Evolutionary conservation across 2,113 vertebrate species (phyloP).

Genomic region (Dolichotis patagonum): DNA sequence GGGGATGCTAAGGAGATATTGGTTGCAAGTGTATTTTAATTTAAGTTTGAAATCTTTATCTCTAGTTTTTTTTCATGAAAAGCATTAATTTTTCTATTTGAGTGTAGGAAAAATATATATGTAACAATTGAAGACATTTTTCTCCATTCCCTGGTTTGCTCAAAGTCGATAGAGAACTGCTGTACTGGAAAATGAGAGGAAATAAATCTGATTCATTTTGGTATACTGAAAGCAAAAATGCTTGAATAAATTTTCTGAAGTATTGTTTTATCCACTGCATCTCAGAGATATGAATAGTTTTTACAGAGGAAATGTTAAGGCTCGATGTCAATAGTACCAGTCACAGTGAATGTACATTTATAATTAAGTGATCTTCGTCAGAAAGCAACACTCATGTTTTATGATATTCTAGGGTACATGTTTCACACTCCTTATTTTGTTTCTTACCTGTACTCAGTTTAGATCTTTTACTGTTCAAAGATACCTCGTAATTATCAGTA

Average conservation of each 20-base stretch:
- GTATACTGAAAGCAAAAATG: background rate
- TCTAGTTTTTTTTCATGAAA: background rate
- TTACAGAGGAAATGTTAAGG: background rate
- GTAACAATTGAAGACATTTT: background rate
- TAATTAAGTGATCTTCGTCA: background rate
- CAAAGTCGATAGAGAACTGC: background rate
- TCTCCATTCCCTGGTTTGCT: background rate
- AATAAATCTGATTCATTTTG: background rate
- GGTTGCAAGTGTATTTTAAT: background rate
- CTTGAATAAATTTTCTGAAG: background rate
- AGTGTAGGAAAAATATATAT: background rate
- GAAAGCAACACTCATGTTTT: background rate
- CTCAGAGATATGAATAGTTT: background rate
- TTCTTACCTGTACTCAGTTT: background rate
- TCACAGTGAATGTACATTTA: background rate
- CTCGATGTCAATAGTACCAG: background rate
- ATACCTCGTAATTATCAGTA: background rate
- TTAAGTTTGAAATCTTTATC: background rate
- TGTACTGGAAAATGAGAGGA: slow-evolving; percentile 32
- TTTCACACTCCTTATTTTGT: background rate
- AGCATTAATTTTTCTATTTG: background rate
- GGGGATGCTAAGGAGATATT: background rate
- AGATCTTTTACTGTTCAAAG: background rate
- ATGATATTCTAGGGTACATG: background rate
- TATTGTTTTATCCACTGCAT: slow-evolving; percentile 25